Conservation (phyloP, 2,113 vertebrate genomes). For the Pycnonotus jocosus region DNA sequence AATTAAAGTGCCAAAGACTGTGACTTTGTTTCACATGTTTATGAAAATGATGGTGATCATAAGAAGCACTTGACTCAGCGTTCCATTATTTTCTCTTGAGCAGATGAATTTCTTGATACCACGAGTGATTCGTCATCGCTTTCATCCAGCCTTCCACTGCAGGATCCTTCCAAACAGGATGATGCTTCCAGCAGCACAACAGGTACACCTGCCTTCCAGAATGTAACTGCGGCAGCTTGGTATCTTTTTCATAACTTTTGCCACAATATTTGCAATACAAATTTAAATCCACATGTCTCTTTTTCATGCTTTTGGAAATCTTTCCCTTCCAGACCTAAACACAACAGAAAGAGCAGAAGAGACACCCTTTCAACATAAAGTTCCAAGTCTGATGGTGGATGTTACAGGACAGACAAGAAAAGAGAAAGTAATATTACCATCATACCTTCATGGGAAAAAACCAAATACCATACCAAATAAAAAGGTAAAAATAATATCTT, state of each 20-base stretch:
- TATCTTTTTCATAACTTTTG: background rate
- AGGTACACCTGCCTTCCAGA: slow-evolving; percentile 18
- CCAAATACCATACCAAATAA: slow-evolving; percentile 68
- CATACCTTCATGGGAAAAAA: slow-evolving; percentile 68
- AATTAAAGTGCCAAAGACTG: background rate
- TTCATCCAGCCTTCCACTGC: background rate
- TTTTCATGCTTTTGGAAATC: background rate
- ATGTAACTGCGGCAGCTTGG: background rate
- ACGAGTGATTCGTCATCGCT: background rate
- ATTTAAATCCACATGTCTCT: background rate
- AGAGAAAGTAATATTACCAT: slow-evolving; percentile 73
- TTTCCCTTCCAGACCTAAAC: slow-evolving; percentile 19
- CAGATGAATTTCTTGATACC: background rate
- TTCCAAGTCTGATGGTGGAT: slow-evolving; percentile 67
- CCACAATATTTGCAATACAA: background rate
- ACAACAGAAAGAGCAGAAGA: background rate
- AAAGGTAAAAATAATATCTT: slow-evolving; percentile 67
- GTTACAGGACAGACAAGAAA: slow-evolving; percentile 73
- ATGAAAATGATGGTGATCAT: background rate
- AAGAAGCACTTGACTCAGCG: background rate
- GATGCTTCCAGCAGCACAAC: background rate
- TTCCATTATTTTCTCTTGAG: background rate
- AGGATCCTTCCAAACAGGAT: background rate
- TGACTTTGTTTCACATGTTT: background rate
- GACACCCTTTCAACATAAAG: background rate